Base-by-base conservation (phyloP, 2,113 vertebrate species). In the Laterallus jamaicensis region DNA sequence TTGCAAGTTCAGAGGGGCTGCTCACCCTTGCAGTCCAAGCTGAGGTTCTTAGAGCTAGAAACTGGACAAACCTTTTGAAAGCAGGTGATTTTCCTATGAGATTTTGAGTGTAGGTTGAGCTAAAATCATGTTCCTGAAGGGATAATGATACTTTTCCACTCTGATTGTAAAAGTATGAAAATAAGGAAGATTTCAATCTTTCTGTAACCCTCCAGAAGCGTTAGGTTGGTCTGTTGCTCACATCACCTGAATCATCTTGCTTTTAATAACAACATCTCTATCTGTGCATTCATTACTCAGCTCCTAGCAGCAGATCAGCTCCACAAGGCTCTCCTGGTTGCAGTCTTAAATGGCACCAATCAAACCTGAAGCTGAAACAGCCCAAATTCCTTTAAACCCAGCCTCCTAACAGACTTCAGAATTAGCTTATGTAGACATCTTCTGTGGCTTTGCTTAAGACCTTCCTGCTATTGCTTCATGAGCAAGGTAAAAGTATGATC, bases 301-400 rank as follows among this genome's bases (percentile, higher is more conserved):
- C 24, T 85, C 58, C 69, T 69, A 69, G 79, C 40, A 85, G 63
- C 31, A 87, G 49, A 87, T 32, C 70, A 85, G n/a, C 76, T 94
- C 74, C 74, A 74, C 31, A 66, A 59, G 71, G 40, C 63, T 86
- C 63, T 92, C 25, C 52, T 83, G 56, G 63, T 26, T 92, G 82
- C 68, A 88, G 29, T 83, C 60, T 70, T 77, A 88, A 92, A 63
- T 24, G 56, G 68, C 68, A 90, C 71, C 60, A 74, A 81, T 83
- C 79, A 94, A 92, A 92, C 11, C n/a, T 42, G 47, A 94, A 86
- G 47, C 17, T 63, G 82, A 92, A 92, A 83, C 82, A 94, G 3
- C 59, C 32, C 6, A 21, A 49, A 86, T 88, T 70, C 83, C 82
- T 81, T 90, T 63, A 92, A 83, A 62, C 9, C 62, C 32, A 58